Base-by-base conservation (phyloP, 2,113 vertebrate species). In the Microtus montanus region DNA sequence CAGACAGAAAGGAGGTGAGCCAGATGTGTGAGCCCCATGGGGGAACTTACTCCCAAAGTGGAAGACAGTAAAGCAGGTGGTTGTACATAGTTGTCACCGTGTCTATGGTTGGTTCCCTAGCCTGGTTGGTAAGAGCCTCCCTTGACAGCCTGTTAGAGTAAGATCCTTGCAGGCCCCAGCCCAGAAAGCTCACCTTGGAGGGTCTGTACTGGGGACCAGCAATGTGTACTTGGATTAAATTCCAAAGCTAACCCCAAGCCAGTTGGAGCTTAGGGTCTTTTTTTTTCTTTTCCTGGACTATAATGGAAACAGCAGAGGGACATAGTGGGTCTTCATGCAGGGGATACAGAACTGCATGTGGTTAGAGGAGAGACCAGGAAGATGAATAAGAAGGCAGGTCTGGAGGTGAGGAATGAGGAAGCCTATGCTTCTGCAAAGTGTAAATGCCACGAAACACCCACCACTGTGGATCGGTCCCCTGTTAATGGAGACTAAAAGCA, bases 71-170 rank as follows among this genome's bases (percentile, higher is more conserved):
- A 5, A 74, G 0, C 11, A 38, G 58, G 68, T 4, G 2, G 54
- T 28, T 63, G 9, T 0, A 35, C 9, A n/a, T 28, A 38, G 44
- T 7, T 26, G 1, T 63, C 3, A 19, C 58, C 0, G 10, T 1
- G 6, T 58, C 41, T 24, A 20, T 7, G 1, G 1, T 1, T 1
- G 15, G 11, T 0, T 52, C 66, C 61, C 68, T 28, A 14, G 80
- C 52, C 1, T 9, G 66, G 38, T n/a, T 38, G 28, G 26, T 0
- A 4, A 52, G 63, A 63, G 15, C 66, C 41, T 10, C 9, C 5
- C 64, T n/a, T 30, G 75, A 20, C 24, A 73, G 41, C 44, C 15
- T 33, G 38, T n/a, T 44, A 35, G 28, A 61, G 63, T 1, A 28
- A 75, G 54, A 22, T 41, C 20, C 64, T 49, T 44, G 33, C 5